Evolutionary conservation across 1,140 invertebrate species (phyloP).

Genomic region (Brachionus sp.): DNA sequence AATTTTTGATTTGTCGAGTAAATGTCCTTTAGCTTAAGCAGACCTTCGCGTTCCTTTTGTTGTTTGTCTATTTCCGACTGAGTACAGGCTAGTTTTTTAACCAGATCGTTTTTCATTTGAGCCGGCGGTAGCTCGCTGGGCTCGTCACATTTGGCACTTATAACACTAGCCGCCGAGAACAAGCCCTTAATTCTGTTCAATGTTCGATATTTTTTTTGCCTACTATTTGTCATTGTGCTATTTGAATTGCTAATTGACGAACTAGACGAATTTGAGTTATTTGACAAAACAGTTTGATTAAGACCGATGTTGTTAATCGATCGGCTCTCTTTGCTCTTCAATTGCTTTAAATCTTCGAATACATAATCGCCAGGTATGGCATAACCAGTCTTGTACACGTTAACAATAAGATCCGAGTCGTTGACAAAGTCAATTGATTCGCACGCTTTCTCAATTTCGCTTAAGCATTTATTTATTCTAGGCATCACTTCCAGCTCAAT

Average conservation of each 20-base stretch:
- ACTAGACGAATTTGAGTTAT: neutral
- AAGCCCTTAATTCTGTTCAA: slow-evolving; percentile 31
- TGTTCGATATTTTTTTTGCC: slow-evolving; percentile 39
- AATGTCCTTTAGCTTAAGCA: neutral
- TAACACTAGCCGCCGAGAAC: neutral
- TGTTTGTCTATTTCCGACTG: slow-evolving; percentile 5
- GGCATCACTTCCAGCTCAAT: slow-evolving; percentile 30
- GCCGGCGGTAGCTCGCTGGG: neutral
- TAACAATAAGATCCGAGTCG: slow-evolving; percentile 9
- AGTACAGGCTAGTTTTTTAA: neutral
- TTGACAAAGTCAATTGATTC: neutral
- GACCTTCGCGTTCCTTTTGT: slow-evolving; percentile 17
- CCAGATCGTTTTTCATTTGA: neutral
- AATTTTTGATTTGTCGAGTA: slow-evolving; percentile 35
- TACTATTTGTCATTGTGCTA: neutral
- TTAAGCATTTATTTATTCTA: neutral
- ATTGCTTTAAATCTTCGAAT: neutral
- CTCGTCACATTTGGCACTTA: neutral
- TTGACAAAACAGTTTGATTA: neutral
- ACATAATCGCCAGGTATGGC: neutral
- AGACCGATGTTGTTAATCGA: neutral
- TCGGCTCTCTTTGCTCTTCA: neutral
- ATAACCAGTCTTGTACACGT: slow-evolving; percentile 36
- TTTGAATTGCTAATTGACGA: neutral
- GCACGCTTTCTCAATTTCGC: neutral